Evolutionary conservation across 2,888 invertebrate genomes (phyloP).

Genomic region (Petrolisthes cinctipes): DNA sequence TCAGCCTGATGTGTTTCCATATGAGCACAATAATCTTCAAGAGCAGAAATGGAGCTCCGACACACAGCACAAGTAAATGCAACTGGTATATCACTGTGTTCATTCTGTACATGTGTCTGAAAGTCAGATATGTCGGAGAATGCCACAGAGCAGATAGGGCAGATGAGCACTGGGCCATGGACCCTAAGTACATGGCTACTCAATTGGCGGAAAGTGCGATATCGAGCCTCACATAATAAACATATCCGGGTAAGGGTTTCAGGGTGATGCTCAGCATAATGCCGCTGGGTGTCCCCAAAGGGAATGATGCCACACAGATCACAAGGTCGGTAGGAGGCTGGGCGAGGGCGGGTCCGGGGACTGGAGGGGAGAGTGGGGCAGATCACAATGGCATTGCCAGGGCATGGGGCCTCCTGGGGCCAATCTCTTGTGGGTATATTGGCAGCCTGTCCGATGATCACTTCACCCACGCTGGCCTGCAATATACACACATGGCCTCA

Average conservation of each 20-base stretch:
- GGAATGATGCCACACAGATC: constrained; percentile 50
- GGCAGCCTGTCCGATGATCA: constrained; percentile 49
- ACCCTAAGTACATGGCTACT: constrained; percentile 41
- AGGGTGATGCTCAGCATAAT: constrained; percentile 49
- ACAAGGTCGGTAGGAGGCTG: constrained; percentile 53
- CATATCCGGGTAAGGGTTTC: constrained; percentile 42
- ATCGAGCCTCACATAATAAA: constrained; percentile 44
- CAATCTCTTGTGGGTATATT: constrained; percentile 34
- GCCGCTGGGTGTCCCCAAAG: constrained; percentile 39
- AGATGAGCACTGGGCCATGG: constrained; percentile 41
- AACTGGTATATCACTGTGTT: constrained; percentile 27
- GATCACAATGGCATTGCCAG: constrained; percentile 40
- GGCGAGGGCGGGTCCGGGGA: constrained; percentile 40
- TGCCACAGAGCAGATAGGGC: constrained; percentile 34
- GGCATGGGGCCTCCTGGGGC: constrained; percentile 16
- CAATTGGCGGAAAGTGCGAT: constrained; percentile 52
- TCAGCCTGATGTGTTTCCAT: constrained; percentile 51
- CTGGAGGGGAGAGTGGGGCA: constrained; percentile 24
- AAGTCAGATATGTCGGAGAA: constrained; percentile 33
- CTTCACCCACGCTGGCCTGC: constrained; percentile 48
- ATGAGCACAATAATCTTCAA: constrained; percentile 38
- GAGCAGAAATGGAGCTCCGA: constrained; percentile 8
- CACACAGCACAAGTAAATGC: constrained; percentile 51
- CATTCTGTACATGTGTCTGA: constrained; percentile 28
- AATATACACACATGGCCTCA: constrained; percentile 57